phyloP scores from a whole-genome alignment of 2,113 vertebrate species.

The Ornithorhynchus anatinus region DNA sequence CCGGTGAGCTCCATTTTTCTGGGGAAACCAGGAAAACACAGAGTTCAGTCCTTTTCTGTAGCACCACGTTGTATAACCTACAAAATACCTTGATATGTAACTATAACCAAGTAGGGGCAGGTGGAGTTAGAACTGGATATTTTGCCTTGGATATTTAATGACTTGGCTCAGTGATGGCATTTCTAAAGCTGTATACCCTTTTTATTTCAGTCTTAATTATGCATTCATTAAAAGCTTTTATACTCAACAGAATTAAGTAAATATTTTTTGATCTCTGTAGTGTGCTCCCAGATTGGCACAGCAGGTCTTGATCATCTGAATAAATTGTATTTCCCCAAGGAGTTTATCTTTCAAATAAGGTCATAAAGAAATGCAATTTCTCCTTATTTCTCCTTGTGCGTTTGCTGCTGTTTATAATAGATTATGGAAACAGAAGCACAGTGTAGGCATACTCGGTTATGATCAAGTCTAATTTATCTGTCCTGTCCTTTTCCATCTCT shows the following conservation, averaged over 20 bases:
- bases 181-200: conserved; percentile 78
- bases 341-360: conserved; percentile 86
- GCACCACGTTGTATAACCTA: conserved; percentile 21
- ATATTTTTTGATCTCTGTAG: conserved; percentile 88
- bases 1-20: not conserved
- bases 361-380: conserved; percentile 80
- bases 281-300: conserved; percentile 86
- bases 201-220: conserved; percentile 82
- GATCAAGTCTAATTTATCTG: conserved; percentile 66
- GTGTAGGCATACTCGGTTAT: conserved; percentile 57
- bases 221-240: conserved; percentile 88
- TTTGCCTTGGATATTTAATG: conserved; percentile 77
- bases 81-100: conserved; percentile 71
- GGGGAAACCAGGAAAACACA: not conserved
- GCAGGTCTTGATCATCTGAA: conserved; percentile 86
- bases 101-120: conserved; percentile 75
- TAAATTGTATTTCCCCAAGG: conserved; percentile 86
- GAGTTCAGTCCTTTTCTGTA: conserved; percentile 6
- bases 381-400: conserved; percentile 71
- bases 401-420: conserved; percentile 68
- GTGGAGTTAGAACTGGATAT: conserved; percentile 73
- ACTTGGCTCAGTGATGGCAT: conserved; percentile 75
- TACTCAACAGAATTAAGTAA: conserved; percentile 86
- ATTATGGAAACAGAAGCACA: conserved; percentile 52
- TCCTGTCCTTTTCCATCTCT: conserved; percentile 53